Evolutionary conservation across 2,888 invertebrate species (phyloP), one percentile per base, ranked within the genome.

Genomic region (Eilema griseolum): DNA sequence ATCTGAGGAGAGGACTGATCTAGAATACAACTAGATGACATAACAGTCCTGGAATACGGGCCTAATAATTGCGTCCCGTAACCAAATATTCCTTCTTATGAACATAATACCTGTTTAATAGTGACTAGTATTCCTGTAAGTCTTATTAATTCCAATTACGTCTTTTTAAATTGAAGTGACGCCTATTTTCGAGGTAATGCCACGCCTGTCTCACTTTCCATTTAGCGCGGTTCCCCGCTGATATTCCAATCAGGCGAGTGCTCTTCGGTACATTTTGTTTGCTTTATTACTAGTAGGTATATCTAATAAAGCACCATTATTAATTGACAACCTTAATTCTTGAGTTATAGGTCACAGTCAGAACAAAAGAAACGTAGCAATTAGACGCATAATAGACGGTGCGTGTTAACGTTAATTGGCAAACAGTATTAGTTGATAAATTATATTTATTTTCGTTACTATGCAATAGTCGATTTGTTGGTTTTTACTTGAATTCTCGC

Each of bases 271-370:
- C n/a, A n/a, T 52, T n/a, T n/a, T 52, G 52, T 52, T 52, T n/a
- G 52, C 52, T 8, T 52, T 52, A 52, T 52, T n/a, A 52, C 52
- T 52, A n/a, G 52, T 52, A 52, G 52, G n/a, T 52, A n/a, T n/a
- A 20, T 52, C 20, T 52, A 52, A 46, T 46, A 46, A 5, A 16
- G 46, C 52, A 52, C 52, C 52, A 20, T 31, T 60, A 52, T 60
- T 59, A 23, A 56, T n/a, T n/a, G 20, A 66, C 10, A 33, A 41
- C 16, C 20, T 41, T 26, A 41, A 26, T 61, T 62, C 57, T 24
- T 59, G 2, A 14, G 3, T 61, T 33, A 28, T n/a, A 33, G 24
- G 61, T 20, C 52, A 52, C 10, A 41, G 41, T 41, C 41, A n/a
- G 52, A 52, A 52, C n/a, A 52, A n/a, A 52, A 52, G 52, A 52